phyloP scores from a whole-genome alignment of 2,113 vertebrate species.

The Lepisosteus osseus region DNA sequence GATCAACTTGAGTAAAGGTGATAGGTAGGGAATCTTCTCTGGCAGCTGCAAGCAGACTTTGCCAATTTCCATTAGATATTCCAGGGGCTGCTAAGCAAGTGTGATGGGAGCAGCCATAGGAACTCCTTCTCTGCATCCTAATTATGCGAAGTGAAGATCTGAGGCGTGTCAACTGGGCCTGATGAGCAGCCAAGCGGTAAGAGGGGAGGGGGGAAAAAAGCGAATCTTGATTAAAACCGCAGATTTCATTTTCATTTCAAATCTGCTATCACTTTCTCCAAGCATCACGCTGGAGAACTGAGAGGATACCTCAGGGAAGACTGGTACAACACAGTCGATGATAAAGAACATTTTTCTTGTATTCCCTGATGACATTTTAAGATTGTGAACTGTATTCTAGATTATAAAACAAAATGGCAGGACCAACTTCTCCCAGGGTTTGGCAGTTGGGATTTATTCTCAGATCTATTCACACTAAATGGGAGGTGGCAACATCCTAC shows the following conservation, averaged over 20 bases:
- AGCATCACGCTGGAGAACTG: background rate
- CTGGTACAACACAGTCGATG: no score
- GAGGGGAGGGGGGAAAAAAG: background rate
- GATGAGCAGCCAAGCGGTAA: background rate
- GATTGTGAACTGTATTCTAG: no score
- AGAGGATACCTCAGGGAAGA: background rate
- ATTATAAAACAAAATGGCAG: no score
- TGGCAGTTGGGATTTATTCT: no score
- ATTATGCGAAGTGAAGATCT: background rate
- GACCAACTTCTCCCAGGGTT: no score
- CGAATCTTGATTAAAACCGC: background rate
- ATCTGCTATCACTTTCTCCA: background rate
- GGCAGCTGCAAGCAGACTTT: constrained; percentile 5
- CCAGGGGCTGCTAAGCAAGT: background rate
- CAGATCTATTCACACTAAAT: no score
- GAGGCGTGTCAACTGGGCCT: background rate
- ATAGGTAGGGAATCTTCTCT: background rate
- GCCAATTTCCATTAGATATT: constrained; percentile 8
- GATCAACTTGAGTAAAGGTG: background rate
- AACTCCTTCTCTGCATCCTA: background rate
- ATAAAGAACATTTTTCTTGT: no score
- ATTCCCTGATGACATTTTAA: no score
- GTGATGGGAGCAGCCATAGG: background rate
- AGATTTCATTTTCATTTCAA: background rate
- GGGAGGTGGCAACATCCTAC: no score